Evolutionary conservation across 2,797 vertebrate species (phyloP).

Genomic region (Sylvilagus floridanus): DNA sequence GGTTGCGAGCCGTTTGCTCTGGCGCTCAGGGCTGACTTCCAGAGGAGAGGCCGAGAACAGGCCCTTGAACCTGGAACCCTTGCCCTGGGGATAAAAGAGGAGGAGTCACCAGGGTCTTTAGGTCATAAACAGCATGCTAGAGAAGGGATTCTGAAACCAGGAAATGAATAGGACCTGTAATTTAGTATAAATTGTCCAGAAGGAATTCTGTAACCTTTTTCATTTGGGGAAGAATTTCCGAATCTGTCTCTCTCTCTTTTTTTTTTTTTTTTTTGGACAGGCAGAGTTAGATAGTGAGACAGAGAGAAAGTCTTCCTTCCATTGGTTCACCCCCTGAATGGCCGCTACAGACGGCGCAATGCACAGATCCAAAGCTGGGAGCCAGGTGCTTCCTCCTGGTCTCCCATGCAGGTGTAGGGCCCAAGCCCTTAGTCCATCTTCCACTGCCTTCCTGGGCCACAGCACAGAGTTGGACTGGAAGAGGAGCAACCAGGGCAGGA

Average conservation of each 20-base stretch:
- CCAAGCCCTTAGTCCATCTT: too few relatives aligned
- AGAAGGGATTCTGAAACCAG: neutral
- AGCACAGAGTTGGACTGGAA: too few relatives aligned
- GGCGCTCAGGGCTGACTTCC: neutral
- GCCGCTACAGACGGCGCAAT: too few relatives aligned
- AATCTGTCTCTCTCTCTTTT: neutral
- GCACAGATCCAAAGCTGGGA: too few relatives aligned
- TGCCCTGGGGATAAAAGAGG: neutral
- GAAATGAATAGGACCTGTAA: neutral
- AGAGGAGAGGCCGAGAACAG: neutral
- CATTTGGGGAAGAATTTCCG: conserved; percentile 5
- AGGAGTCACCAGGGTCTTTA: neutral
- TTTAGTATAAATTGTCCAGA: conserved; percentile 38
- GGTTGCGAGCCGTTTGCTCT: neutral
- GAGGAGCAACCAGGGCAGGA: too few relatives aligned
- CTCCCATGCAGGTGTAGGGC: too few relatives aligned
- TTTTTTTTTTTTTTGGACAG: too few relatives aligned
- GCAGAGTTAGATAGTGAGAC: too few relatives aligned
- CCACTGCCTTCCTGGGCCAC: too few relatives aligned
- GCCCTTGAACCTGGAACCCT: neutral
- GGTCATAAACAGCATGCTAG: neutral
- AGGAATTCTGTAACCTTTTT: conserved; percentile 27
- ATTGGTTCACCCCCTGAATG: too few relatives aligned
- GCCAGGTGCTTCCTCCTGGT: too few relatives aligned
- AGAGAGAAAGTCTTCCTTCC: too few relatives aligned